Percentiles rank a stretch among this genome's conserved stretches.
Conservation (phyloP, 2,797 vertebrate species). For the Sphenodon punctatus region DNA sequence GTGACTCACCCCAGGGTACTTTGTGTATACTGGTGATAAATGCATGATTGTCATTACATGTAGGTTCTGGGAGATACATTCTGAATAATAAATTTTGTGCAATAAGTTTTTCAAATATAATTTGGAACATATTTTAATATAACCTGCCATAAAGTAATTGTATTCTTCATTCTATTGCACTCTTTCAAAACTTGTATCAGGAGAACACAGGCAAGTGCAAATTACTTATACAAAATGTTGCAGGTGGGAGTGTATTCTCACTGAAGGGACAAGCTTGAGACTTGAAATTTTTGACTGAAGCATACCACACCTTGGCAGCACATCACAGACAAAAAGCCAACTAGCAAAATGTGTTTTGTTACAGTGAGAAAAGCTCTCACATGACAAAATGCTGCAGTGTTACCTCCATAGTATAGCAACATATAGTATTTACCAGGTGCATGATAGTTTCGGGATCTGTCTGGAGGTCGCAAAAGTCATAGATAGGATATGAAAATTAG, state of each 20-base stretch:
- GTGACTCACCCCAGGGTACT: slow-evolving; percentile 18
- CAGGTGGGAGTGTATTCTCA: background rate
- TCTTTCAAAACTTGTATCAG: background rate
- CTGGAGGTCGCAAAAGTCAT: background rate
- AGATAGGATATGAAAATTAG: background rate
- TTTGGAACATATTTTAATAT: slow-evolving; percentile 38
- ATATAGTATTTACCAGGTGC: background rate
- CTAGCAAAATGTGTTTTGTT: background rate
- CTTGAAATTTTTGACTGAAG: slow-evolving; percentile 8
- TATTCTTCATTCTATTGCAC: slow-evolving; percentile 44
- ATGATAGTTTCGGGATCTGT: background rate
- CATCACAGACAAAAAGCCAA: background rate
- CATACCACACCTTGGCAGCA: background rate
- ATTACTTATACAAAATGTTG: background rate
- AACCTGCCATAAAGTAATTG: slow-evolving; percentile 51
- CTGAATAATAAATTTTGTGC: slow-evolving; percentile 16
- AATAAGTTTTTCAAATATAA: slow-evolving; percentile 28
- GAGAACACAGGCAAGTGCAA: slow-evolving; percentile 23
- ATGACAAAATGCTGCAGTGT: background rate
- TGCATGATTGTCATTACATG: slow-evolving; percentile 23
- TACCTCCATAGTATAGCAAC: background rate
- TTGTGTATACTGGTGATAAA: slow-evolving; percentile 4
- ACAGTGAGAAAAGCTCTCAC: background rate
- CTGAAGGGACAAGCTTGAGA: slow-evolving; percentile 2
- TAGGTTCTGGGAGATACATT: slow-evolving; percentile 36